Evolutionary conservation across 2,113 vertebrate genomes (phyloP).

Genomic region (Peromyscus maniculatus): DNA sequence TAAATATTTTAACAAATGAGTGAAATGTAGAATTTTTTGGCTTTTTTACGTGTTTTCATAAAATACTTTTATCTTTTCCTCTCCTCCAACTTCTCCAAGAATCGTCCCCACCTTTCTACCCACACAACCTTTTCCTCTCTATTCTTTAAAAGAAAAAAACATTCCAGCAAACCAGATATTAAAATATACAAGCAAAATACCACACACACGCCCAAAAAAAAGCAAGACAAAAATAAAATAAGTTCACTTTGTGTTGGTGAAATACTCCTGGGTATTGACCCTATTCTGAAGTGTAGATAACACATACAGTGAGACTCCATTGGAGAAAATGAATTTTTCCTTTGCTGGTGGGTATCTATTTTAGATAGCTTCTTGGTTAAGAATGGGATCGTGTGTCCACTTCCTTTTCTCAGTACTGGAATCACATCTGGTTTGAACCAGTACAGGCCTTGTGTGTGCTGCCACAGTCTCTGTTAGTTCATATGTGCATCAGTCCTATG

Average conservation of each 20-base stretch:
- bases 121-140: not conserved
- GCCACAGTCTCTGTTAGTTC: not conserved
- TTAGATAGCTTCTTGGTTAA: not conserved
- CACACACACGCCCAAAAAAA: not conserved
- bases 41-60: not conserved
- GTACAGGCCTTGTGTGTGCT: not conserved
- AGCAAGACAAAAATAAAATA: not conserved
- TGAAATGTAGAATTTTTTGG: not conserved
- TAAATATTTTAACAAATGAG: not conserved
- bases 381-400: not conserved
- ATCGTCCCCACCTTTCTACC: not conserved
- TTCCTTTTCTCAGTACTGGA: not conserved
- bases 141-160: not conserved
- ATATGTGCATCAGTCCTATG: not conserved
- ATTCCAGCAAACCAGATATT: not conserved
- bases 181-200: not conserved
- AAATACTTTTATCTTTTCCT: not conserved
- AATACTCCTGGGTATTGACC: rapidly evolving
- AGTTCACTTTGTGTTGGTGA: not conserved
- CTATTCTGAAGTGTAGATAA: not conserved
- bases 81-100: too few relatives aligned
- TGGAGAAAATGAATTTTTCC: not conserved
- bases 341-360: not conserved
- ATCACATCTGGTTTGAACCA: not conserved
- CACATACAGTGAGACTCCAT: not conserved